Percentiles rank a stretch among this genome's conserved stretches.
These are phyloP conservation scores for Haliaeetus leucogaster DNA, from an alignment of 2,113 vertebrate species.

Conservation along the genomic window DNA sequence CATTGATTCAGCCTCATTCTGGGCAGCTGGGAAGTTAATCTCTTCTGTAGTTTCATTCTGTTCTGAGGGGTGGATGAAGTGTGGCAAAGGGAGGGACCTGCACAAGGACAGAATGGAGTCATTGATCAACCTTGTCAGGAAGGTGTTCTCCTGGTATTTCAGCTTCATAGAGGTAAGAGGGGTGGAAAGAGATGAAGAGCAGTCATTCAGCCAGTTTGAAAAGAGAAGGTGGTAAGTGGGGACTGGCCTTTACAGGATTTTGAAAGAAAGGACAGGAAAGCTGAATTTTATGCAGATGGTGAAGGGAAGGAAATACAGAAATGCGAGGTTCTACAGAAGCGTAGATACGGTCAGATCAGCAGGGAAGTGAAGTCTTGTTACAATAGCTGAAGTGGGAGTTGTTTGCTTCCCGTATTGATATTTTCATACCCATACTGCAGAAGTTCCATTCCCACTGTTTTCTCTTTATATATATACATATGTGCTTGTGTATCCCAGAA, in stretches of 20 bases:
- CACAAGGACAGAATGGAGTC: constrained; percentile 63
- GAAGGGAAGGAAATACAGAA: constrained; percentile 6
- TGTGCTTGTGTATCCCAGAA: constrained; percentile 6
- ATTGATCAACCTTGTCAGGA: constrained; percentile 66
- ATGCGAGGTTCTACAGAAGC: not conserved
- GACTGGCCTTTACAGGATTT: not conserved
- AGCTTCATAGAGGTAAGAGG: constrained; percentile 68
- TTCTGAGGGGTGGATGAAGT: constrained; percentile 67
- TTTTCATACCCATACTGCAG: constrained; percentile 39
- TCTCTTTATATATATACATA: not conserved
- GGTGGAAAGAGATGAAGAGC: constrained; percentile 53
- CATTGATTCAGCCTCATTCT: constrained; percentile 34
- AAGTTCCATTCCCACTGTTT: constrained; percentile 34
- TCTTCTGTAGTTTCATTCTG: constrained; percentile 66
- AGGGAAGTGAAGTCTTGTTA: not conserved
- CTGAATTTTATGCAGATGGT: not conserved
- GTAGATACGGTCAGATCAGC: not conserved
- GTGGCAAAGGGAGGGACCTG: constrained; percentile 64
- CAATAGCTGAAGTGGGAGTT: constrained; percentile 29
- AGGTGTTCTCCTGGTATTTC: constrained; percentile 63
- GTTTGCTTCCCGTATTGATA: constrained; percentile 37
- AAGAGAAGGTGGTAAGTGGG: constrained; percentile 14
- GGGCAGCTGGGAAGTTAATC: constrained; percentile 63
- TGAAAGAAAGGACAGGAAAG: not conserved
- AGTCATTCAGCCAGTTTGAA: constrained; percentile 18